phyloP scores from a whole-genome alignment of 2,113 vertebrate species.

The Setophaga petechia region DNA sequence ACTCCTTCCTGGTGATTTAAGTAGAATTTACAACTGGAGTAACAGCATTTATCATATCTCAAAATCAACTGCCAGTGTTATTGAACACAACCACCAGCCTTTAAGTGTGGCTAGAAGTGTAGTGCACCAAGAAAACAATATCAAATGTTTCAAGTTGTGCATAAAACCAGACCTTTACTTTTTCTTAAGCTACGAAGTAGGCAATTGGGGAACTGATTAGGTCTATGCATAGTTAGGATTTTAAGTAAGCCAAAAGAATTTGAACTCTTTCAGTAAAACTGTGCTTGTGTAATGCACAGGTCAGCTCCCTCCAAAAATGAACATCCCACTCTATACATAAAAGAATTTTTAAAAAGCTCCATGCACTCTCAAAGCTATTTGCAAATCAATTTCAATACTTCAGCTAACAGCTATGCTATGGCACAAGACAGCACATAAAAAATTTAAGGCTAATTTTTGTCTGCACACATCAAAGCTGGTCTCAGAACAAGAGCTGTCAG shows the following conservation, averaged over 20 bases:
- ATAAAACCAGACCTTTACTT: slow-evolving; percentile 33
- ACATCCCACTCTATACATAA: background rate
- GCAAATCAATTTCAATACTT: background rate
- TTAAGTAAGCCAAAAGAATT: background rate
- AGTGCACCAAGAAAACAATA: background rate
- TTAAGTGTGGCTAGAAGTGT: background rate
- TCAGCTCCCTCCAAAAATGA: background rate
- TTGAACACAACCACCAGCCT: background rate
- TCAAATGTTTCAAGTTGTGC: background rate
- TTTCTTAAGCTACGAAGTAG: slow-evolving; percentile 7
- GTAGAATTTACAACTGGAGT: background rate
- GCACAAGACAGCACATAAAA: slow-evolving; percentile 22
- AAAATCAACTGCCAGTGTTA: background rate
- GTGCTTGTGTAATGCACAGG: background rate
- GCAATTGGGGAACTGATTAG: background rate
- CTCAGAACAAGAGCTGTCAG: background rate
- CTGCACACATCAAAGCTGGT: background rate
- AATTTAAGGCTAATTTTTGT: slow-evolving; percentile 55
- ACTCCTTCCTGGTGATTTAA: background rate
- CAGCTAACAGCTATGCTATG: background rate
- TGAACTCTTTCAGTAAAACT: background rate
- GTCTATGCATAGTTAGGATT: slow-evolving; percentile 47
- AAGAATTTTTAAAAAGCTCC: background rate
- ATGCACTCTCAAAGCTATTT: background rate
- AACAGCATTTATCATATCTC: background rate